These are phyloP conservation scores for Eurosta solidaginis DNA, from an alignment of 1,140 invertebrate genomes.

Conservation along the genomic window DNA sequence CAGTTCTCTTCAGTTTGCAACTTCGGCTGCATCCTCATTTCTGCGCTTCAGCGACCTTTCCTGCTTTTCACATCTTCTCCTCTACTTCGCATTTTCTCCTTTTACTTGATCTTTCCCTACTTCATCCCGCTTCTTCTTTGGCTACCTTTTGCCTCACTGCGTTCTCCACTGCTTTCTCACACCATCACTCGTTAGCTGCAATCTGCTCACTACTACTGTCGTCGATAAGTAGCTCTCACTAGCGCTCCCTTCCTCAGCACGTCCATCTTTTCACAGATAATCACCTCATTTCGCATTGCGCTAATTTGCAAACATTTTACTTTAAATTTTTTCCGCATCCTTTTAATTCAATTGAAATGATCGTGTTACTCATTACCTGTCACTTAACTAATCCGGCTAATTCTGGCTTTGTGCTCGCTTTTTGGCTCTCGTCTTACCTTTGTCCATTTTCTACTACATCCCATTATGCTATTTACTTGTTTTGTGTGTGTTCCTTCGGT, in stretches of 20 bases:
- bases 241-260: not conserved
- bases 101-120: too few species aligned
- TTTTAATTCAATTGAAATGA: constrained; percentile 21
- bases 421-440: not conserved
- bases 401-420: not conserved
- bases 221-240: too few species aligned
- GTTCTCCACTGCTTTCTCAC: too few species aligned
- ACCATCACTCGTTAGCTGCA: too few species aligned
- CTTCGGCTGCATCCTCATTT: not conserved
- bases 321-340: too few species aligned
- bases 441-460: not conserved
- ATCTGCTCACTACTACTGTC: too few species aligned
- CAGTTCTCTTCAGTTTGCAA: not conserved
- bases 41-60: not conserved
- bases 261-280: not conserved
- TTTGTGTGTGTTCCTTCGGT: not conserved
- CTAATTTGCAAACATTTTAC: not conserved
- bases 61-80: not conserved
- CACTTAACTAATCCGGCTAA: constrained; percentile 25
- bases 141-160: too few species aligned
- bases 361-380: not conserved
- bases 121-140: too few species aligned
- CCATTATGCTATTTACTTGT: not conserved
- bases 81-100: not conserved
- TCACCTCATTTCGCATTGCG: not conserved